A percentile compares a stretch with the other conserved stretches of the same genome.
Conservation (phyloP, 2,113 vertebrate genomes). For the Stictonetta naevosa region DNA sequence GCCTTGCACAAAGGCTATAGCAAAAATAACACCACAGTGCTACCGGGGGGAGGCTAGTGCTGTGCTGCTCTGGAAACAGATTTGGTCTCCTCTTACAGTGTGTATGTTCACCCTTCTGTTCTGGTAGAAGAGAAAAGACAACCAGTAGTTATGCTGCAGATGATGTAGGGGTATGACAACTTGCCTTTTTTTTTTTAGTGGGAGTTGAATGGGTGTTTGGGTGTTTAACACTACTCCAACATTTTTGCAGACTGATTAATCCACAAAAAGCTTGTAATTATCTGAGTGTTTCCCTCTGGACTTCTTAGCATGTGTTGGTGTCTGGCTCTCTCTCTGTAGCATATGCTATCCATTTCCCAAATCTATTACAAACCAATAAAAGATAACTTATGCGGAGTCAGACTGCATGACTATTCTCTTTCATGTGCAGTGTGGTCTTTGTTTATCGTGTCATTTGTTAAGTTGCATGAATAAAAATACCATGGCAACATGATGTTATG, state of each 20-base stretch:
- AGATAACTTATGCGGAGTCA: not conserved
- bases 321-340: slow-evolving; percentile 3
- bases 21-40: not conserved
- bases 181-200: not conserved
- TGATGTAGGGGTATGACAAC: accelerated
- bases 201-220: not conserved
- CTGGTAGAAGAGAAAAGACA: not conserved
- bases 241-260: slow-evolving; percentile 40
- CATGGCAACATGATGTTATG: not conserved
- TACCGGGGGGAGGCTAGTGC: accelerated
- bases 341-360: slow-evolving; percentile 14
- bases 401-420: not conserved
- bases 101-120: accelerated
- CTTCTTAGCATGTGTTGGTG: slow-evolving; percentile 19
- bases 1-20: accelerated
- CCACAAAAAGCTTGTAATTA: slow-evolving; percentile 31
- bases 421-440: not conserved
- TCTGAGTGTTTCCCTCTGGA: slow-evolving; percentile 35
- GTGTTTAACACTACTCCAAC: not conserved
- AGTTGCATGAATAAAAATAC: not conserved
- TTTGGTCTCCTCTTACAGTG: accelerated
- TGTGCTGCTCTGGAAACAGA: accelerated
- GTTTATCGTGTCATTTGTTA: not conserved
- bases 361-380: not conserved
- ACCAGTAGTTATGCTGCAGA: accelerated